Base-by-base conservation (phyloP, 1,140 invertebrate species). In the Metopolophium dirhodum region DNA sequence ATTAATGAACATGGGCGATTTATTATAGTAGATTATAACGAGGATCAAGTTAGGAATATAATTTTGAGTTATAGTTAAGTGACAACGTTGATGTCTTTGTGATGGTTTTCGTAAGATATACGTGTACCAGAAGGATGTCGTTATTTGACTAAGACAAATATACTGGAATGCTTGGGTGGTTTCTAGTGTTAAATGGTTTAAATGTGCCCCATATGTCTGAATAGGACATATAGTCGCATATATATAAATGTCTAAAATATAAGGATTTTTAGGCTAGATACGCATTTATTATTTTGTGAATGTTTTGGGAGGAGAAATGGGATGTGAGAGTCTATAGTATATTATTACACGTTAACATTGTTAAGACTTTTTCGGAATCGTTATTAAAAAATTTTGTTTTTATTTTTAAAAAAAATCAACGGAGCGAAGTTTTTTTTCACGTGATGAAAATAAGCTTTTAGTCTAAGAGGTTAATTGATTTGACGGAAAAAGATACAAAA, bases 91-190 rank as follows among this genome's bases (percentile, higher is more conserved):
- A 77, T n/a, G 61, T 77, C 30, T 77, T 35, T 20, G n/a, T 77
- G n/a, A 77, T 77, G 61, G 61, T 77, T n/a, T 77, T 77, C 61
- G 30, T 77, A 7, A 77, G 11, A 77, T 14, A 22, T 68, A 77
- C 61, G 14, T 77, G n/a, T 20, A 18, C 6, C 6, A 77, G 11
- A 77, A n/a, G 30, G 61, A 77, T 77, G 61, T 77, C 61, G 14
- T n/a, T n/a, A 35, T 77, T 77, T 77, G 61, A 77, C 61, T 35
- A 77, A 77, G 61, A 77, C n/a, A 77, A 77, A 77, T 77, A 77
- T 77, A 77, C 61, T 77, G 4, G 6, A 77, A 77, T n/a, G 61
- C 14, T 77, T 77, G 61, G 61, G n/a, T 77, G 61, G n/a, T 77
- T 77, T 77, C 30, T 77, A n/a, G 61, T 77, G 6, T 77, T 77